Evolutionary conservation across 2,888 invertebrate genomes (phyloP), one percentile per base, ranked within the genome.

Genomic region (Eulithis prunata): DNA sequence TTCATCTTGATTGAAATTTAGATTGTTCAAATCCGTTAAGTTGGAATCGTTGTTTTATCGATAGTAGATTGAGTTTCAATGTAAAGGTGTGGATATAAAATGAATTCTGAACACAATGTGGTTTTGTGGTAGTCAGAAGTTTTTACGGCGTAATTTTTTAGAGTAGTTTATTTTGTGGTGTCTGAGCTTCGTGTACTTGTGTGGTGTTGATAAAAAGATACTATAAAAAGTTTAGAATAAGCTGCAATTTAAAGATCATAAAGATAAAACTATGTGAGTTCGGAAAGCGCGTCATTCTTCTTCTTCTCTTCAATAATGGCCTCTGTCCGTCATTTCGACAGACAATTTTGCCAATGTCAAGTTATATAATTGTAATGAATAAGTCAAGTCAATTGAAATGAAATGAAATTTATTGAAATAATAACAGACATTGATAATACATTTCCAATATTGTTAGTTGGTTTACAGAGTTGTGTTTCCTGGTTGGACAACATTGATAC

Each of bases 71-170:
- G 76, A 75, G 76, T 78, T 71, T 75, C 71, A 71, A 73, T 67
- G 64, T 69, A 65, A 71, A 77, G 70, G 75, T 78, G 79, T 78
- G 71, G 75, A 77, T 69, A 66, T 75, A 72, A 76, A 76, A 78
- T 79, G 75, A 79, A 74, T 69, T 76, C 71, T 60, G 62, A 70
- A 70, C 67, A 74, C 76, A 74, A 78, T 77, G 67, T 72, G 63
- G 60, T 78, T 75, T 73, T 72, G 74, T 69, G 58, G 56, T n/a
- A 47, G 58, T 59, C 64, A 71, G 67, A 32, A 71, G 68, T 70
- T 69, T 79, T 81, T 73, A 81, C 63, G 66, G 77, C 71, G 81
- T 79, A 79, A 76, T 76, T 75, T 64, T 66, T 71, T 72, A 60
- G 41, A 62, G 75, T 69, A 80, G 77, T 81, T 80, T 80, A 80